Percentiles rank a stretch among this genome's conserved stretches.
Conservation (phyloP, 2,888 invertebrate species). For the Brachynemurus nebulosus region DNA sequence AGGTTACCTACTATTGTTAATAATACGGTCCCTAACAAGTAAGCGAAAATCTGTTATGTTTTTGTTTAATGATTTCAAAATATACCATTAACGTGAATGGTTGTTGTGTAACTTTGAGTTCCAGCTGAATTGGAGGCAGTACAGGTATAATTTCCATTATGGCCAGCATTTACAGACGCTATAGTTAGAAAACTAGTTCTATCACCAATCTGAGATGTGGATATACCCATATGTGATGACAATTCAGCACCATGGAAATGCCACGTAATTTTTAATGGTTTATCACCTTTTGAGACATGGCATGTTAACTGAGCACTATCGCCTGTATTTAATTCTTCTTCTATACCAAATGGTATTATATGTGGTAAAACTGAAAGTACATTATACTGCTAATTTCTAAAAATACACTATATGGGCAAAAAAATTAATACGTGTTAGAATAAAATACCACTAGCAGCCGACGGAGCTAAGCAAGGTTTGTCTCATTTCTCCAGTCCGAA, state of each 20-base stretch:
- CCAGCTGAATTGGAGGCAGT: conserved; percentile 43
- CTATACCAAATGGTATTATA: conserved; percentile 46
- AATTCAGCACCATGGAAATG: conserved; percentile 50
- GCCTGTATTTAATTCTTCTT: conserved; percentile 33
- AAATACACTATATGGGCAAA: too few species aligned
- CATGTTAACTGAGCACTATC: conserved; percentile 20
- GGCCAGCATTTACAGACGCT: conserved; percentile 42
- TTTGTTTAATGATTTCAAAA: neutral
- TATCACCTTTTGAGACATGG: conserved; percentile 47
- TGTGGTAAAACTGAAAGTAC: conserved; percentile 45
- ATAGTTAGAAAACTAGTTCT: conserved; percentile 37
- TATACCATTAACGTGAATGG: conserved; percentile 42
- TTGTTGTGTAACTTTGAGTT: conserved; percentile 35
- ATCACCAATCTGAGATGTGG: conserved; percentile 10
- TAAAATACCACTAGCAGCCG: too few species aligned
- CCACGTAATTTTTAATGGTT: conserved; percentile 60
- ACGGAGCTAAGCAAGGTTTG: too few species aligned
- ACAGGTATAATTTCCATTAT: conserved; percentile 49
- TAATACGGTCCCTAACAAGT: too few species aligned
- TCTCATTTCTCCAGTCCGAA: too few species aligned
- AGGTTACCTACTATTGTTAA: too few species aligned
- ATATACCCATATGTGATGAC: conserved; percentile 19
- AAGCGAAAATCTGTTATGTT: neutral
- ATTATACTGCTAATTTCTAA: too few species aligned
- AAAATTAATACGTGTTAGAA: too few species aligned